Evolutionary conservation across 2,113 vertebrate species (phyloP), one percentile per base, ranked within the genome.

Genomic region (Anoplopoma fimbria): DNA sequence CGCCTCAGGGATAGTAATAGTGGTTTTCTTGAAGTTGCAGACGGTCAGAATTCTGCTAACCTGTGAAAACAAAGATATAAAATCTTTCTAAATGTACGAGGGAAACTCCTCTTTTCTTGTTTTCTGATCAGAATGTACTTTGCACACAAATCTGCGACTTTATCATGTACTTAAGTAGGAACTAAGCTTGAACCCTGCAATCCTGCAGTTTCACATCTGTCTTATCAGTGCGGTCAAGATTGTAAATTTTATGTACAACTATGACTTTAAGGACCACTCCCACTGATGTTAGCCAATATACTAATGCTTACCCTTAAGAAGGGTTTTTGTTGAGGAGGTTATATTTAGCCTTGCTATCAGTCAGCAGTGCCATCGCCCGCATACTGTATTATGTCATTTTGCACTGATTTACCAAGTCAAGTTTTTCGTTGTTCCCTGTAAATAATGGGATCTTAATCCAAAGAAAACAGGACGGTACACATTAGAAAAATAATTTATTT

Each of bases 401-500:
- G 1, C 0, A 25, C 4, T 64, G 27, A 72, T 45, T 27, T 58
- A 38, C 3, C 6, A 29, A 49, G 6, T 60, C 23, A 23, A 12
- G 13, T 19, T 4, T 42, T 34, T n/a, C 19, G 4, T 34, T 34
- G 6, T 31, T 25, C 17, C 57, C 47, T 33, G 9, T 13, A 12
- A 62, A 69, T n/a, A 4, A 36, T 40, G 23, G 12, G 27, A 76
- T 38, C 63, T 67, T 74, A 3, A 79, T 17, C 0, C 0, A 74
- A 73, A 58, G n/a, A 60, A 77, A 67, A 75, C 69, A 34, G 12
- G 51, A 14, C 10, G 13, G 1, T 74, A 0, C 23, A 31, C 25
- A 5, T 76, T 40, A 74, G 14, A 77, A 87, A 88, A 87, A 87
- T 64, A 77, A 65, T 87, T 85, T 64, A 75, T 87, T 89, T 53